Base-by-base conservation (phyloP, 2,113 vertebrate species). In the Syngnathus typhle region DNA sequence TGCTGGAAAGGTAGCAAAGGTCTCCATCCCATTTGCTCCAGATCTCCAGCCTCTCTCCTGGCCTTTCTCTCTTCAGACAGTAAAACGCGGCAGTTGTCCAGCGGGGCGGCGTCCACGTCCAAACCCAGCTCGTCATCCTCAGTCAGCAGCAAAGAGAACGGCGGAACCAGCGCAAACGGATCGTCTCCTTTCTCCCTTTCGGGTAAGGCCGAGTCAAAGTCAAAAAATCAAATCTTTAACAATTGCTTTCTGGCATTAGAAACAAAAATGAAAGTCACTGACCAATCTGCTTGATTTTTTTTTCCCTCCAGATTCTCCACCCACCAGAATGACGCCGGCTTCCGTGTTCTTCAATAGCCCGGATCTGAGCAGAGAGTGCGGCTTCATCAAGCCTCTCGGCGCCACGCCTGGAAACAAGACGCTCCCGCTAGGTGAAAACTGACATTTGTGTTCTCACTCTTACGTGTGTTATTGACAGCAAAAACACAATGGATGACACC, bases 1-100 rank as follows among this genome's bases (percentile, higher is more conserved):
- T 96, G 94, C 89, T 99, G 97, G 96, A 99, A 98, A 95, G 97
- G 97, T 98, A 59, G 12, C 12, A 44, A 65, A 12, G 18, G 4
- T 10, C 47, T 4, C 32, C 18, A 13, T 27, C 36, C 11, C 19
- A 36, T 7, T n/a, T 21, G 12, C 32, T 49, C 21, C 63, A 10
- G 39, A 37, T 12, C 6, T n/a, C 18, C 7, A 32, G 4, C 32
- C 1, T 23, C 46, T 39, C 15, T 6, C 18, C 10, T 60, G 4
- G 9, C 37, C 47, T 85, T 70, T 1, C 10, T 3, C 56, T 46
- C 87, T 23, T 73, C 88, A 99, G 97, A 99, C 79, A 93, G 94
- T 90, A 96, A 95, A 90, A 95, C 89, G 74, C 95, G 94, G 67
- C 95, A 94, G 87, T 91, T 93, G 80, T 90, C 93, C 79, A 91